A percentile compares a stretch with the other conserved stretches of the same genome.
Conservation (phyloP, 2,888 invertebrate genomes). For the Megalurothrips usitatus region DNA sequence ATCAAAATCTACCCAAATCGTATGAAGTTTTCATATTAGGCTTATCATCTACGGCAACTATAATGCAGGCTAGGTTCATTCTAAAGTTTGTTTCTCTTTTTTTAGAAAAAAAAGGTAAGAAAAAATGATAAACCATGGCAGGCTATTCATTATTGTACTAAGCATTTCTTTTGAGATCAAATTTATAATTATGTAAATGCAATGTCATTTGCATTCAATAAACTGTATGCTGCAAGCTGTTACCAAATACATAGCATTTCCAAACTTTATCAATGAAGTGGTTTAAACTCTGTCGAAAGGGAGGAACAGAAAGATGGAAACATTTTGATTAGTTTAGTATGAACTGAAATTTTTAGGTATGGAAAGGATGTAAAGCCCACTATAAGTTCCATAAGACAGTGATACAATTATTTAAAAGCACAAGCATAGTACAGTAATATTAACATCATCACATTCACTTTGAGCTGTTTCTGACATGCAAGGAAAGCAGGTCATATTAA, state of each 20-base stretch:
- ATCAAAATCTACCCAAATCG: too few relatives aligned
- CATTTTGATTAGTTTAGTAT: not conserved
- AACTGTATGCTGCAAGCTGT: not conserved
- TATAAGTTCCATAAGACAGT: not conserved
- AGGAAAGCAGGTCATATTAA: conserved; percentile 9
- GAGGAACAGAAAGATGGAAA: conserved; percentile 15
- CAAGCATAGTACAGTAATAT: conserved; percentile 23
- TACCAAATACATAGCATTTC: not conserved
- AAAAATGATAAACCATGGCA: conserved; percentile 12
- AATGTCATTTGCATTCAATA: conserved; percentile 7
- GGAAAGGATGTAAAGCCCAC: too few relatives aligned
- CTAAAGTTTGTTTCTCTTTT: not conserved
- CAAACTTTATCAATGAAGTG: too few relatives aligned
- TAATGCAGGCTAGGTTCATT: not conserved
- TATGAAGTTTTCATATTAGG: conserved; percentile 6
- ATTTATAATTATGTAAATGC: conserved; percentile 21
- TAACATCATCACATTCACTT: conserved; percentile 26
- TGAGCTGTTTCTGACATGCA: conserved; percentile 24
- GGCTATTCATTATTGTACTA: not conserved
- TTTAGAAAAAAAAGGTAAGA: not conserved
- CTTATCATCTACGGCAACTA: conserved; percentile 10
- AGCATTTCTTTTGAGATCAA: conserved; percentile 26
- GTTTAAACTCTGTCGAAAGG: not conserved
- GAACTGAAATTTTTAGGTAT: too few relatives aligned
- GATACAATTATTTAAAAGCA: conserved; percentile 23